phyloP scores from a whole-genome alignment of 2,888 invertebrate genomes.

The Pristionchus entomophagus region DNA sequence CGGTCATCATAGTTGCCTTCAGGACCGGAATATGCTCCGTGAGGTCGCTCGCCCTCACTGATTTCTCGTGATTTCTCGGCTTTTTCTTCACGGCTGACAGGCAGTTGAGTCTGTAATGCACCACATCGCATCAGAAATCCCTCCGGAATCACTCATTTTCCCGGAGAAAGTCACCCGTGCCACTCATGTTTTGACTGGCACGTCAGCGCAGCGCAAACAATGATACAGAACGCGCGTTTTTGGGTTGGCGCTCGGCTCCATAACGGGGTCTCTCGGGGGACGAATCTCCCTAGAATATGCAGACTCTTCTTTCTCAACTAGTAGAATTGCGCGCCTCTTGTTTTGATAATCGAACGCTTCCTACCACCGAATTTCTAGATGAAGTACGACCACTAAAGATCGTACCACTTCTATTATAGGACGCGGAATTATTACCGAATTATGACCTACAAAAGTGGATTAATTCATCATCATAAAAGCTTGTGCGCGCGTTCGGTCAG shows the following conservation, averaged over 20 bases:
- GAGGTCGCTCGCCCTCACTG: neutral
- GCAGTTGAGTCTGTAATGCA: neutral
- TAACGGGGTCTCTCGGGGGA: neutral
- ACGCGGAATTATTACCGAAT: too few species aligned
- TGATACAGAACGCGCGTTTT: neutral
- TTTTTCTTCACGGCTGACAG: neutral
- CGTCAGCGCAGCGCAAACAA: neutral
- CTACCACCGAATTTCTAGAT: neutral
- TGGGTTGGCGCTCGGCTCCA: neutral
- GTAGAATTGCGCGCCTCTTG: neutral
- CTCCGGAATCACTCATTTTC: too few species aligned
- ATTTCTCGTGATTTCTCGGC: conserved; percentile 14
- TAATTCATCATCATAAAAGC: neutral
- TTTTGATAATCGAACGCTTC: conserved; percentile 16
- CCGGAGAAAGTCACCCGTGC: neutral
- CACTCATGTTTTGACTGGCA: neutral
- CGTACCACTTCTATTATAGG: neutral
- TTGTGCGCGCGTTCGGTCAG: neutral
- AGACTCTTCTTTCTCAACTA: neutral
- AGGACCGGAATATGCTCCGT: neutral
- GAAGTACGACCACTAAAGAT: neutral
- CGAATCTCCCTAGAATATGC: neutral
- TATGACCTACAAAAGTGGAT: too few species aligned
- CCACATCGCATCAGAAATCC: too few species aligned
- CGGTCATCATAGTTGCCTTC: neutral